Conservation (phyloP, 37 sponge, comb jelly and placozoan genomes). For the Geodia barretti region DNA sequence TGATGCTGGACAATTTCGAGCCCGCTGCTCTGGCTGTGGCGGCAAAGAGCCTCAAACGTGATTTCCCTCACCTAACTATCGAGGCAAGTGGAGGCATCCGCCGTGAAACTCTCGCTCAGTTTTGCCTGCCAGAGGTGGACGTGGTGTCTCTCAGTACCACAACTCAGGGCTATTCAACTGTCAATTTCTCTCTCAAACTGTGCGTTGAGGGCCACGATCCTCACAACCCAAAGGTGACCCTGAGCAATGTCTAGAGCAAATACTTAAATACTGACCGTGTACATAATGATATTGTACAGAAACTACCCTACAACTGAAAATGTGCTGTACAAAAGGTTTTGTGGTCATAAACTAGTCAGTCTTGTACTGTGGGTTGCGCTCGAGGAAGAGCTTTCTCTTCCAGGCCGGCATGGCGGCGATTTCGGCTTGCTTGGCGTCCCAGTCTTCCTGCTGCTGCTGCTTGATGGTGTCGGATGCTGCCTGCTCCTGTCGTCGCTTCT, state of each 20-base stretch:
- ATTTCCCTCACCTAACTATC: slow-evolving; percentile 73
- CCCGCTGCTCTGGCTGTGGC: slow-evolving; percentile 66
- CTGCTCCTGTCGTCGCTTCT: slow-evolving; percentile 52
- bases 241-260: slow-evolving; percentile 13
- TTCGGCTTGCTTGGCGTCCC: slow-evolving; percentile 42
- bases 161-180: slow-evolving; percentile 86
- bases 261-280: not conserved
- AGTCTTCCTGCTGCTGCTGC: slow-evolving; percentile 6
- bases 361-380: slow-evolving; percentile 63
- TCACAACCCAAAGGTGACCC: slow-evolving; percentile 69
- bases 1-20: slow-evolving; percentile 95
- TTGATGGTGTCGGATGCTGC: slow-evolving; percentile 15
- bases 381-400: slow-evolving; percentile 73
- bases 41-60: slow-evolving; percentile 60
- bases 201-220: slow-evolving; percentile 80
- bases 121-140: slow-evolving; percentile 78
- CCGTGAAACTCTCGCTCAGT: slow-evolving; percentile 58
- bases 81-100: slow-evolving; percentile 95
- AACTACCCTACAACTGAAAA: too few relatives aligned
- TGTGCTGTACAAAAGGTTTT: too few relatives aligned
- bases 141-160: slow-evolving; percentile 87
- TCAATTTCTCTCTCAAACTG: slow-evolving; percentile 92
- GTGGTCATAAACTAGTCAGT: too few relatives aligned
- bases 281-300: too few relatives aligned
- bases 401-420: slow-evolving; percentile 87